Evolutionary conservation across 2,797 vertebrate species (phyloP).

Genomic region (Sebastes matsubarae): DNA sequence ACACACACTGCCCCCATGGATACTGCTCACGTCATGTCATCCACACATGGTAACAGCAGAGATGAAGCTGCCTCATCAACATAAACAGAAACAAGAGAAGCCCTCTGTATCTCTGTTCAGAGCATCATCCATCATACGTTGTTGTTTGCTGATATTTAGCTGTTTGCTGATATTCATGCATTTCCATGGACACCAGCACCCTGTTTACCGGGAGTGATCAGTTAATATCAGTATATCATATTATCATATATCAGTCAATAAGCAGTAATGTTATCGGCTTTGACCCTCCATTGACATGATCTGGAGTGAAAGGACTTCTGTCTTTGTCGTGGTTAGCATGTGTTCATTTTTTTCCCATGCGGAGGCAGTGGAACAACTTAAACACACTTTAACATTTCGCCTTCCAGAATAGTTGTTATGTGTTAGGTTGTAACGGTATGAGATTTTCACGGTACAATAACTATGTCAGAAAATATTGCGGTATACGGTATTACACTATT

Average conservation of each 20-base stretch:
- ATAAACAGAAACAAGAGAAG: constrained; percentile 17
- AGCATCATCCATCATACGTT: neutral
- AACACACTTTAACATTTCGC: neutral
- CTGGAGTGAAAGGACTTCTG: neutral
- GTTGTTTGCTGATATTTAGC: neutral
- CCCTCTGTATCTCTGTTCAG: neutral
- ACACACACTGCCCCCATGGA: constrained; percentile 32
- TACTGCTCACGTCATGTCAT: constrained; percentile 55
- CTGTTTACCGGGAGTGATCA: neutral
- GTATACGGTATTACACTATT: too few relatives aligned
- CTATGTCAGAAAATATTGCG: too few relatives aligned
- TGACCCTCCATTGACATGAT: neutral
- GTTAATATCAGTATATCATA: neutral
- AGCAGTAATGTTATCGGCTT: neutral
- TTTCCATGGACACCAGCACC: neutral
- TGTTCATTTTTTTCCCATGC: neutral
- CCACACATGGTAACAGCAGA: constrained; percentile 37
- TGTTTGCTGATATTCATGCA: neutral
- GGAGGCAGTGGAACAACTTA: neutral
- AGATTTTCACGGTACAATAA: too few relatives aligned
- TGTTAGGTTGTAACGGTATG: too few relatives aligned
- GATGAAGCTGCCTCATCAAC: constrained; percentile 34
- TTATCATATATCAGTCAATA: neutral
- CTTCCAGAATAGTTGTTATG: too few relatives aligned
- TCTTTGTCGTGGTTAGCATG: neutral